Evolutionary conservation across 2,888 invertebrate species (phyloP).

Genomic region (Eupithecia abbreviata): DNA sequence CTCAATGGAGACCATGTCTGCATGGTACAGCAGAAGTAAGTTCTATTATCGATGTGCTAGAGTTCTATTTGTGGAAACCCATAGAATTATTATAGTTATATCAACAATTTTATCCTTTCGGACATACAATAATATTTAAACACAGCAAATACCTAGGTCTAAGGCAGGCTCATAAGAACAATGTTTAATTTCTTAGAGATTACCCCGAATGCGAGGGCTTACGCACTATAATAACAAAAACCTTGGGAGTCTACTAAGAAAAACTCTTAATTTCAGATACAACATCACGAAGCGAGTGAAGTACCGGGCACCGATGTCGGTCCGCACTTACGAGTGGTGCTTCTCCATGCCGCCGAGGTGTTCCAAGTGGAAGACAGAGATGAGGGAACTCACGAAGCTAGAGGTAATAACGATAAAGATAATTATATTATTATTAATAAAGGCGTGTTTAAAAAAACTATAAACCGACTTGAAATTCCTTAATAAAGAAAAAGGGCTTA

Average conservation of each 20-base stretch:
- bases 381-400: constrained; percentile 87
- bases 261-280: constrained; percentile 77
- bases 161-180: no score
- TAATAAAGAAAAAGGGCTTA: no score
- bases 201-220: no score
- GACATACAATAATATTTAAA: no score
- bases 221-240: no score
- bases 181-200: no score
- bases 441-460: no score
- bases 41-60: not conserved
- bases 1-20: constrained; percentile 79
- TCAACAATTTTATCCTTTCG: no score
- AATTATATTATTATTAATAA: no score
- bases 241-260: not conserved
- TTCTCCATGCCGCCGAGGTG: constrained; percentile 91
- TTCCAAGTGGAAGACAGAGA: constrained; percentile 87
- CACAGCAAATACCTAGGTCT: no score
- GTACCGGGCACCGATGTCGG: constrained; percentile 86
- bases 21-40: constrained; percentile 81
- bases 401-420: constrained; percentile 80
- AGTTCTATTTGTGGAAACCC: not conserved
- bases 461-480: no score
- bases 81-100: no score
- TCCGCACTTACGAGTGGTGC: constrained; percentile 91
- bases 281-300: constrained; percentile 85